A percentile compares a stretch with the other conserved stretches of the same genome.
Conservation (phyloP, 2,888 invertebrate genomes). For the Branchellion lobata region DNA sequence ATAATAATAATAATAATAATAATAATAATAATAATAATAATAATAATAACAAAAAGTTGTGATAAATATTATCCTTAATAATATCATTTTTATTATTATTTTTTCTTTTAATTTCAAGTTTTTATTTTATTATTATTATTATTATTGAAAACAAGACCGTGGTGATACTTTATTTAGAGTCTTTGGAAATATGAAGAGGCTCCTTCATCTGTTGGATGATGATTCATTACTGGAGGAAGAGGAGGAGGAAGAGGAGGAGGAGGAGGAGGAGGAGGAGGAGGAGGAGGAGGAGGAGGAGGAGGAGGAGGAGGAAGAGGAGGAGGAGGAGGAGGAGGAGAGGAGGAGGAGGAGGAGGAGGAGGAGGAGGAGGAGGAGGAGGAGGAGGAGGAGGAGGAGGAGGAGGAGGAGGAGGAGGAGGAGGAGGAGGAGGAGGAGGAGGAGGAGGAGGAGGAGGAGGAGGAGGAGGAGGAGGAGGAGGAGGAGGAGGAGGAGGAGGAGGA, state of each 20-base stretch:
- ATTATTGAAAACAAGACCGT: no score
- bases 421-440: constrained; percentile 26
- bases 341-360: background rate
- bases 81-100: background rate
- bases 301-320: background rate
- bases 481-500: constrained; percentile 26
- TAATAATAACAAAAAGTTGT: no score
- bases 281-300: constrained; percentile 24
- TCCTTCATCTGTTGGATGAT: no score
- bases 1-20: no score
- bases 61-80: no score
- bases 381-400: constrained; percentile 13
- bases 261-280: constrained; percentile 17
- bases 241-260: constrained; percentile 31
- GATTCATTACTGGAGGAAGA: no score
- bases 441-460: constrained; percentile 29
- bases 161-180: no score
- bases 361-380: constrained; percentile 24
- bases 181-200: no score
- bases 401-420: constrained; percentile 23
- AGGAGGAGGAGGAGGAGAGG: background rate
- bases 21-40: no score
- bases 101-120: no score
- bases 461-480: constrained; percentile 35
- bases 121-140: no score